These are phyloP conservation scores for Rotaria macrura DNA, from an alignment of 2,888 invertebrate species.

Conservation along the genomic window DNA sequence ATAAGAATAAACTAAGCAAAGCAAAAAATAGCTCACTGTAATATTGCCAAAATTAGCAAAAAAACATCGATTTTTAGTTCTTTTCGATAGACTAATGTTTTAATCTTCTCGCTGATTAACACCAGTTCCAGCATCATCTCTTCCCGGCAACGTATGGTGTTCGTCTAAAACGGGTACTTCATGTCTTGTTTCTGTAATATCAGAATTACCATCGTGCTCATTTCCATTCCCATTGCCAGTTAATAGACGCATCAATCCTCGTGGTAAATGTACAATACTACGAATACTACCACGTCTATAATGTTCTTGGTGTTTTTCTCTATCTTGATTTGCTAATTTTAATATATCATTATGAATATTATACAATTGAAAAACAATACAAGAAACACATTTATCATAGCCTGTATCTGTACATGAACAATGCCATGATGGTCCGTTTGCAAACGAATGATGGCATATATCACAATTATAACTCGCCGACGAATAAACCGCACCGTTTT, in stretches of 20 bases:
- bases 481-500: neutral
- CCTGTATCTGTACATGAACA: neutral
- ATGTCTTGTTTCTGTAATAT: neutral
- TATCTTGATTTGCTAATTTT: neutral
- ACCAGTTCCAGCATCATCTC: neutral
- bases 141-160: neutral
- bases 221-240: neutral
- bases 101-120: neutral
- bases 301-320: neutral
- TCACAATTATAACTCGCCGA: neutral
- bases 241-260: neutral
- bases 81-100: too few species aligned
- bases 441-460: neutral
- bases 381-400: neutral
- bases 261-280: neutral
- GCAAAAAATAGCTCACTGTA: too few species aligned
- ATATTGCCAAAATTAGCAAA: too few species aligned
- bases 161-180: neutral
- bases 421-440: neutral
- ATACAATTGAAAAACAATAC: neutral
- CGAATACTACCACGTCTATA: neutral
- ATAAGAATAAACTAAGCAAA: too few species aligned
- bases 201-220: neutral
- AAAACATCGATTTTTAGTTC: too few species aligned
- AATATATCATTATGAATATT: neutral